Evolutionary conservation across 2,888 invertebrate species (phyloP).

Genomic region (Philonicus albiceps): DNA sequence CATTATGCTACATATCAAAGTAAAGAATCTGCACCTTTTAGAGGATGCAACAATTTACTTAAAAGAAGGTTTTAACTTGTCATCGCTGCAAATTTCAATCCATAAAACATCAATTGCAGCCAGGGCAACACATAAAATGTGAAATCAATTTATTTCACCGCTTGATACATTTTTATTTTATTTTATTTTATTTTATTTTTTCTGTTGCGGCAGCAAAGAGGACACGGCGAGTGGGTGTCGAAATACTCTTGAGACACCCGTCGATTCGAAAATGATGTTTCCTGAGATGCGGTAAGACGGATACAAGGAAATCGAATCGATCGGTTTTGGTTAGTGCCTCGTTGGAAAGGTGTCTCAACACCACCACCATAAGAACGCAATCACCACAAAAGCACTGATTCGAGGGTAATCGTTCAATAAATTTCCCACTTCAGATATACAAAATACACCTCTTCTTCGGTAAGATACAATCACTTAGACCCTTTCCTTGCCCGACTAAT

Average conservation of each 20-base stretch:
- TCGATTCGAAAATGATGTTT: neutral
- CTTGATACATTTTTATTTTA: neutral
- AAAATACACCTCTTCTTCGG: constrained; percentile 4
- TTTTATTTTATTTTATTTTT: too few species aligned
- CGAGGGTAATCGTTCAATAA: constrained; percentile 35
- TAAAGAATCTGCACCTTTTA: neutral
- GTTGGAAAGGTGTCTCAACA: neutral
- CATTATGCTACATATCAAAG: neutral
- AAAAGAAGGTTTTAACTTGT: neutral
- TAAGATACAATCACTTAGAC: constrained; percentile 26
- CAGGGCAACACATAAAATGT: neutral
- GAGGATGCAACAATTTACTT: neutral
- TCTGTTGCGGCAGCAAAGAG: neutral
- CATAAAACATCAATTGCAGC: neutral
- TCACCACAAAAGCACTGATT: constrained; percentile 29
- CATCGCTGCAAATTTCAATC: neutral
- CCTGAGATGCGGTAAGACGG: neutral
- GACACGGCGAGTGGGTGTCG: neutral
- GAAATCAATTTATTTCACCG: neutral
- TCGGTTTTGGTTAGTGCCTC: neutral
- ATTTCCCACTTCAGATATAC: neutral
- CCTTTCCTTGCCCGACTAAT: constrained; percentile 16
- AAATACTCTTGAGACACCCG: neutral
- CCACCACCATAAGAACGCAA: constrained; percentile 4
- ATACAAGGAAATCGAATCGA: neutral